Evolutionary conservation across 2,888 invertebrate species (phyloP), one percentile per base, ranked within the genome.

Genomic region (Panorpa germanica): DNA sequence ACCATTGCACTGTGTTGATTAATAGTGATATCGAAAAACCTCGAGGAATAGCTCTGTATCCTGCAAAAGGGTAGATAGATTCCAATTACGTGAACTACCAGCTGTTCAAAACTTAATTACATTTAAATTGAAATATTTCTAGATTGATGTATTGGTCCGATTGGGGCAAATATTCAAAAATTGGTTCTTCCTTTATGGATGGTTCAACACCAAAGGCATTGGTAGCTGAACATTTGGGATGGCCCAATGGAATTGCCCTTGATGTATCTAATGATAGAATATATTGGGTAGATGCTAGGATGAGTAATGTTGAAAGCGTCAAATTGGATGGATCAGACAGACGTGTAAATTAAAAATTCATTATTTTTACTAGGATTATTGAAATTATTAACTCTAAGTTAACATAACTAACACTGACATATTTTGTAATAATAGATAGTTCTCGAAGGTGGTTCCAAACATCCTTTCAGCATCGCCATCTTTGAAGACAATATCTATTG

Each of bases 141-240:
- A n/a, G n/a, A 65, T 74, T 55, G 41, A 76, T 95, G 71, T 93
- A 73, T 53, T 95, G 91, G 90, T 73, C 82, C 1, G 90, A 93
- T 50, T 88, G 83, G 80, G 81, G 81, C 4, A 43, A 52, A 1
- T 57, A 54, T 6, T 67, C 78, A 0, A 63, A 75, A 43, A 86
- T 95, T 40, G 78, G 75, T 40, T 57, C 63, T 6, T 69, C 86
- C 5, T 65, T 68, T 5, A 88, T 95, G 91, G 85, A 95, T 51
- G 95, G 93, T 3, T 55, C 63, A 2, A 43, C 65, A 2, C 55
- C 68, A 0, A 47, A 48, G 4, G 46, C 61, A 1, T 59, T 93
- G 29, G 64, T 88, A 0, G 57, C 59, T 2, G 51, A 61, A 1
- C 55, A 78, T 36, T 59, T 76, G 14, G 53, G 57, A 13, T 85